A percentile compares a stretch with the other conserved stretches of the same genome.
Evolutionary conservation across 2,113 vertebrate genomes (phyloP).

Genomic region (Ibidorhyncha struthersii): DNA sequence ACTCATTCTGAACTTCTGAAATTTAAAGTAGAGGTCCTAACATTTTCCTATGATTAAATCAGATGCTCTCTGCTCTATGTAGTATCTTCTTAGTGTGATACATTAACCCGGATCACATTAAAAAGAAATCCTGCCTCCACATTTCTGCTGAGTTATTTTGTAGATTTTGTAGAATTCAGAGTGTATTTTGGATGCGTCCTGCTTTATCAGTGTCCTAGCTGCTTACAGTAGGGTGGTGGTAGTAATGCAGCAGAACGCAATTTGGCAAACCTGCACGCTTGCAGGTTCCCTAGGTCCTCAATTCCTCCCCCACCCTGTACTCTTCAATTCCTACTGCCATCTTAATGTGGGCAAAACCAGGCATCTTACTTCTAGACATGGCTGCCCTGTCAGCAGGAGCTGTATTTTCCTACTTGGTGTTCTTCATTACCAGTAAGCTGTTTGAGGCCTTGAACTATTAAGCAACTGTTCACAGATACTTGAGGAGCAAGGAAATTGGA

Average conservation of each 20-base stretch:
- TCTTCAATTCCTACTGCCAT: not conserved
- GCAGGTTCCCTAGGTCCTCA: not conserved
- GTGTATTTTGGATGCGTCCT: not conserved
- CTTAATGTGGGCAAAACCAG: not conserved
- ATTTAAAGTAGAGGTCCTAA: not conserved
- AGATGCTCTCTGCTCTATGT: not conserved
- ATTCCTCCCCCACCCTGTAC: fast-evolving
- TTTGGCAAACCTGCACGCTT: not conserved
- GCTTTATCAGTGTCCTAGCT: not conserved
- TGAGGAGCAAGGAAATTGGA: fast-evolving
- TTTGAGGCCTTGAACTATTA: not conserved
- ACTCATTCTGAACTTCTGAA: not conserved
- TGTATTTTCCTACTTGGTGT: not conserved
- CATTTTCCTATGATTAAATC: not conserved
- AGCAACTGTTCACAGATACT: not conserved
- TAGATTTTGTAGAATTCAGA: not conserved
- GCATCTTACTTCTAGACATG: not conserved
- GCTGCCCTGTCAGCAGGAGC: not conserved
- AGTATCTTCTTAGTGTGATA: not conserved
- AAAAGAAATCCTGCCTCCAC: not conserved
- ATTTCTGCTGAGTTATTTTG: not conserved
- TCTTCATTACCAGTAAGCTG: not conserved
- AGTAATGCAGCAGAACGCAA: not conserved
- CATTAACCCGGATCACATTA: not conserved
- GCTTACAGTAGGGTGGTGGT: not conserved